Evolutionary conservation across 1,140 invertebrate genomes (phyloP).

Genomic region (Agrypnia vestita): DNA sequence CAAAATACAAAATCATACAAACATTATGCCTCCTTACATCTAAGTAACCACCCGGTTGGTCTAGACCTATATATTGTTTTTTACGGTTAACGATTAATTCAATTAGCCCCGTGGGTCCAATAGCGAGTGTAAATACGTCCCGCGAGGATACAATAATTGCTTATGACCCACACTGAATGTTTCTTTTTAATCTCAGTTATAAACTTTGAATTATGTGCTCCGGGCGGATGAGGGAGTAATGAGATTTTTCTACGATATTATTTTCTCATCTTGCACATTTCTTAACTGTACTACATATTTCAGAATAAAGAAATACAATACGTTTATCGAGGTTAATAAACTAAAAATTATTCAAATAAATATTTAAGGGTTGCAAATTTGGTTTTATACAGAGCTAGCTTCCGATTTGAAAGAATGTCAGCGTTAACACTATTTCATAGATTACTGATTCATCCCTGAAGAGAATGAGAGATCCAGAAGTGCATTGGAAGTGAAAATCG

Average conservation of each 20-base stretch:
- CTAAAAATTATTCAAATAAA: too few species aligned
- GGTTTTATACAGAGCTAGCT: too few species aligned
- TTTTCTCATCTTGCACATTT: too few species aligned
- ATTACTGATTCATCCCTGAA: too few species aligned
- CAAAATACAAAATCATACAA: constrained; percentile 12
- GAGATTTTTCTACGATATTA: not conserved
- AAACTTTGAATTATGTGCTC: constrained; percentile 29
- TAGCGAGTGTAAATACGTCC: constrained; percentile 11
- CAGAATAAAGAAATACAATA: too few species aligned
- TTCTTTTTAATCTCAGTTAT: constrained; percentile 30
- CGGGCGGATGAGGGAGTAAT: not conserved
- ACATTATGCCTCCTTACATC: not conserved
- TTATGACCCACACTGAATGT: constrained; percentile 21
- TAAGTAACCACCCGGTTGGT: constrained; percentile 1
- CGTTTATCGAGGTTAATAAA: too few species aligned
- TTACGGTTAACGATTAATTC: constrained; percentile 40
- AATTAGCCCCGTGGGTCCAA: constrained; percentile 16
- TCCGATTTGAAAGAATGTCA: too few species aligned
- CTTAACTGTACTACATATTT: too few species aligned
- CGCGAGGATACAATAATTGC: constrained; percentile 33
- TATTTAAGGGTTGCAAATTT: too few species aligned
- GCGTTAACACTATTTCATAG: too few species aligned
- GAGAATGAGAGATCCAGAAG: too few species aligned
- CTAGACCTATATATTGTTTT: constrained; percentile 32
- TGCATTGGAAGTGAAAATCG: too few species aligned